A percentile compares a stretch with the other conserved stretches of the same genome.
phyloP scores from a whole-genome alignment of 2,888 invertebrate species.

The Thymelicus acteon region DNA sequence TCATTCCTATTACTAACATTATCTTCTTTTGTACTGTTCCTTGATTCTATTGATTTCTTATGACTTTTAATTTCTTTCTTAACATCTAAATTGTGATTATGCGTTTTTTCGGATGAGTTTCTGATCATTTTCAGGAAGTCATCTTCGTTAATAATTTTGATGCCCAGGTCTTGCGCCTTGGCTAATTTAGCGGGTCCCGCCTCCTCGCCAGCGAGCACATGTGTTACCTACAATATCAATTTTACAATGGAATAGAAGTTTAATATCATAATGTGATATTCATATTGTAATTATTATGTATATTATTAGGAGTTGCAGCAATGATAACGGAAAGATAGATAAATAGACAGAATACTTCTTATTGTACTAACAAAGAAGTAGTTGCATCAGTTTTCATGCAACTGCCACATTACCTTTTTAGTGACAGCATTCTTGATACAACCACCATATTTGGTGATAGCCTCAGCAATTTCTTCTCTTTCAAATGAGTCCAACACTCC shows the following conservation, averaged over 20 bases:
- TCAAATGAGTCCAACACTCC: conserved; percentile 96
- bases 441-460: conserved; percentile 93
- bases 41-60: conserved; percentile 20
- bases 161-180: conserved; percentile 89
- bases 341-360: no score
- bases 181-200: conserved; percentile 93
- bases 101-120: conserved; percentile 70
- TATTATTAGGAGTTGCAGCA: no score
- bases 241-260: not conserved
- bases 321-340: no score
- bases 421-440: conserved; percentile 89
- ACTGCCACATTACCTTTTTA: conserved; percentile 90
- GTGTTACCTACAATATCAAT: conserved; percentile 84
- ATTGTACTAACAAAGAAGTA: no score
- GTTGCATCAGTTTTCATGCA: no score
- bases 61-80: conserved; percentile 42
- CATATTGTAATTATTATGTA: no score
- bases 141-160: conserved; percentile 92
- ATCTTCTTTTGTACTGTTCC: conserved; percentile 38
- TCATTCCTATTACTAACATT: conserved; percentile 33
- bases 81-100: conserved; percentile 44
- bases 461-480: conserved; percentile 89
- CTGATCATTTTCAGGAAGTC: conserved; percentile 91
- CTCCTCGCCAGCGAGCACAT: conserved; percentile 93
- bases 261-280: not conserved